Percentiles rank a stretch among this genome's conserved stretches.
Evolutionary conservation across 2,113 vertebrate species (phyloP).

Genomic region (Microtus ochrogaster): DNA sequence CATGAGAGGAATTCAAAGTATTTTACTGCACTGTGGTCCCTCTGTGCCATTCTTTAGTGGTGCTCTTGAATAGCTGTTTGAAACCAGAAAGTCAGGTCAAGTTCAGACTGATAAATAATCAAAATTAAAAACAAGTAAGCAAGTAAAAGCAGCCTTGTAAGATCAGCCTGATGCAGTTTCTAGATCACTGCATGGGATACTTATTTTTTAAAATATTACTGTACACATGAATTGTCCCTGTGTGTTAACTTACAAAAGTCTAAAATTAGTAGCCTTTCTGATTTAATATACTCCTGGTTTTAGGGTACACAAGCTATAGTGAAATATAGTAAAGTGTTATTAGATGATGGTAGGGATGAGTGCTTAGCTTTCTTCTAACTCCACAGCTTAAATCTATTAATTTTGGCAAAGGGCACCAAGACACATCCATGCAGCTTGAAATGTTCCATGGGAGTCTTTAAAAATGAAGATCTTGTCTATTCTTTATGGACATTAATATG

Average conservation of each 20-base stretch:
- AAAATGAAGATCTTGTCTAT: constrained; percentile 78
- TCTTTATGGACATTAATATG: constrained; percentile 81
- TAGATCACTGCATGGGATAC: not conserved
- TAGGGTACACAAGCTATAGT: constrained; percentile 27
- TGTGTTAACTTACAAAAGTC: constrained; percentile 26
- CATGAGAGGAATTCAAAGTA: constrained; percentile 70
- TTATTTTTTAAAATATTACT: constrained; percentile 70
- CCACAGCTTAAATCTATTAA: constrained; percentile 73
- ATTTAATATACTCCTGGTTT: constrained; percentile 42
- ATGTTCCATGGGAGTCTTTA: constrained; percentile 82
- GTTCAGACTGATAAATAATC: constrained; percentile 16
- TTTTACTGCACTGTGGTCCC: constrained; percentile 36
- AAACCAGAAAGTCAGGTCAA: constrained; percentile 53
- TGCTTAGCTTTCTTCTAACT: constrained; percentile 57
- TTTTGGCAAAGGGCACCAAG: constrained; percentile 78
- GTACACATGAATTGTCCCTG: constrained; percentile 47
- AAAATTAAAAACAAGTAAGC: not conserved
- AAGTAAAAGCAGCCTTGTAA: not conserved
- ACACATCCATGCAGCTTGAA: constrained; percentile 72
- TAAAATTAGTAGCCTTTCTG: constrained; percentile 45
- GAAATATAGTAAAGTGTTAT: constrained; percentile 59
- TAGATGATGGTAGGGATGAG: not conserved
- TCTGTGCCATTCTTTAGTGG: not conserved
- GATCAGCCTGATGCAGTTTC: not conserved
- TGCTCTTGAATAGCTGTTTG: constrained; percentile 29